phyloP scores from a whole-genome alignment of 1,140 invertebrate genomes.

The Aphis craccivora region DNA sequence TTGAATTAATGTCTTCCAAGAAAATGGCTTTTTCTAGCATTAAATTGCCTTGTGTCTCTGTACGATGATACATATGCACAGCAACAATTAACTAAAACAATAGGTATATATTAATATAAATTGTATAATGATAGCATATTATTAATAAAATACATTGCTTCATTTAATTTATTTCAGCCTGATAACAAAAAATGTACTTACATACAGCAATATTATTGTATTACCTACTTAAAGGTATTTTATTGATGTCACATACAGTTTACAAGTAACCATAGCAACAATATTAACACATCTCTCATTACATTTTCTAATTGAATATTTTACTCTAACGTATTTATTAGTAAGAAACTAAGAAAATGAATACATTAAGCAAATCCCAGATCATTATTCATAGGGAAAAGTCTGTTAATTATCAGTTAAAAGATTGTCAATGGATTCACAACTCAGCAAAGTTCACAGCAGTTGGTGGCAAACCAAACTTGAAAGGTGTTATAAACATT shows the following conservation, averaged over 20 bases:
- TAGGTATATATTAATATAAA: neutral
- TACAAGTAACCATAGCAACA: constrained; percentile 50
- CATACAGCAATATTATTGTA: neutral
- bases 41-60: constrained; percentile 52
- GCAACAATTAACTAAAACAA: constrained; percentile 57
- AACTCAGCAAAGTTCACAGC: constrained; percentile 90
- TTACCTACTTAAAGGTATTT: neutral
- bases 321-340: neutral
- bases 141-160: neutral
- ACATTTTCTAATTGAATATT: neutral
- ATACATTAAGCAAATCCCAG: constrained; percentile 75
- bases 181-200: neutral
- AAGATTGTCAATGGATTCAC: constrained; percentile 95
- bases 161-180: neutral
- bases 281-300: neutral
- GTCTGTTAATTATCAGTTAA: constrained; percentile 83
- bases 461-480: constrained; percentile 83
- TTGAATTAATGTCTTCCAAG: constrained; percentile 57
- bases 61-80: constrained; percentile 56
- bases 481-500: constrained; percentile 86
- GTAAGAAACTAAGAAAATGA: constrained; percentile 23
- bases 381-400: constrained; percentile 89
- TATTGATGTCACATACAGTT: constrained; percentile 34
- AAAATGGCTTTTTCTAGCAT: constrained; percentile 57
- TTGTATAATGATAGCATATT: neutral